A percentile compares a stretch with the other conserved stretches of the same genome.
Conservation (phyloP, 2,797 vertebrate species). For the Parotocinclus haroldoi region DNA sequence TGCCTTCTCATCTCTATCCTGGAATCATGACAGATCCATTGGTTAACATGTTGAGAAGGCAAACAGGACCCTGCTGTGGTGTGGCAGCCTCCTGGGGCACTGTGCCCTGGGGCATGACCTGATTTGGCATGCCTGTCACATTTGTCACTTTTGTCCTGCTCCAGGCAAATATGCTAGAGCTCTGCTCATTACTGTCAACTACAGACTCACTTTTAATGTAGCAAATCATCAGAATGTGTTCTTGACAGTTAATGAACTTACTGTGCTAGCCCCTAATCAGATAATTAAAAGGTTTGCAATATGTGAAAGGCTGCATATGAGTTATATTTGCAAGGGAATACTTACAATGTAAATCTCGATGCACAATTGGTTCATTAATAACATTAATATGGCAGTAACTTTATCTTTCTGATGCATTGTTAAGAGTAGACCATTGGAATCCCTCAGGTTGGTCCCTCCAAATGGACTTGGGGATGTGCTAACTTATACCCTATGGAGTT, state of each 20-base stretch:
- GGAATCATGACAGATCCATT: conserved; percentile 2
- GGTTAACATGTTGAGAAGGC: conserved; percentile 20
- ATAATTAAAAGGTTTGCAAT: conserved; percentile 19
- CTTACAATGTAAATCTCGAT: conserved; percentile 14
- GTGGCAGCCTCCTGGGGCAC: conserved; percentile 3
- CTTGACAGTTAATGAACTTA: conserved; percentile 32
- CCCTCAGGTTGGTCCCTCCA: conserved; percentile 28
- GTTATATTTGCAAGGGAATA: not conserved
- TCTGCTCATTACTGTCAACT: conserved; percentile 26
- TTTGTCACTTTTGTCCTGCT: conserved; percentile 34
- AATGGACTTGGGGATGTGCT: too few relatives aligned
- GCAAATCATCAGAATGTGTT: conserved; percentile 28
- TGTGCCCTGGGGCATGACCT: conserved; percentile 28
- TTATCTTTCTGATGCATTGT: conserved; percentile 27
- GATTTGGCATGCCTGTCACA: conserved; percentile 29
- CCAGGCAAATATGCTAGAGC: conserved; percentile 10
- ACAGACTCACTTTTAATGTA: conserved; percentile 18
- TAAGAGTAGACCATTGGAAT: conserved; percentile 36
- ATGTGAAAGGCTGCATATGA: conserved; percentile 5
- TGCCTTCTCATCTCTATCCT: conserved; percentile 11
- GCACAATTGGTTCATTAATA: conserved; percentile 43
- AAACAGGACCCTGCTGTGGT: conserved; percentile 1
- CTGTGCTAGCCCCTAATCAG: conserved; percentile 24
- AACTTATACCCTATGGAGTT: too few relatives aligned
- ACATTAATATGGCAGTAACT: conserved; percentile 28